These are phyloP conservation scores for Cheilosia urbana DNA, from an alignment of 2,888 invertebrate species.

Conservation along the genomic window DNA sequence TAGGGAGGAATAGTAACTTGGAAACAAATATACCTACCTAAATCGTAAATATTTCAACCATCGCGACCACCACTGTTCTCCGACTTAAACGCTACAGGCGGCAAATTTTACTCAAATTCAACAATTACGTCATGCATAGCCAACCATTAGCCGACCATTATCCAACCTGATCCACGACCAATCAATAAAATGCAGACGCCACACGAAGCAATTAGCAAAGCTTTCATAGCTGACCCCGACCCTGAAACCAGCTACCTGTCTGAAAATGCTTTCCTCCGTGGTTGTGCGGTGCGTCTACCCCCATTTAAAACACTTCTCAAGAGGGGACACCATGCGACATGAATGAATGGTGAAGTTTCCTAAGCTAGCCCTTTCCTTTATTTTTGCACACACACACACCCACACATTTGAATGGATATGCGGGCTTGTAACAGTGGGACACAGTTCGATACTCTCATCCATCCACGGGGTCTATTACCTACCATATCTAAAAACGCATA, in stretches of 20 bases:
- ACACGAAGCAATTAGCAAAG: background rate
- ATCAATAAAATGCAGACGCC: background rate
- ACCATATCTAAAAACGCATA: background rate
- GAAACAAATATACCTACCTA: too few species aligned
- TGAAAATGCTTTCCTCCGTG: background rate
- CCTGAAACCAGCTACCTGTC: constrained; percentile 1
- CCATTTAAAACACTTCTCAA: background rate
- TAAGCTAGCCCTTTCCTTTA: background rate
- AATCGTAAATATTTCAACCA: too few species aligned
- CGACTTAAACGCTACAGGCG: too few species aligned
- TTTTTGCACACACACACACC: background rate
- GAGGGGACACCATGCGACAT: background rate
- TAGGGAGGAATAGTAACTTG: too few species aligned
- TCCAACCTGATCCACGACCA: too few species aligned
- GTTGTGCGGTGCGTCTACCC: background rate
- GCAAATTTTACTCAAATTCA: too few species aligned
- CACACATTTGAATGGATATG: background rate
- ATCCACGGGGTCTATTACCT: background rate
- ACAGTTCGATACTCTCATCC: constrained; percentile 3
- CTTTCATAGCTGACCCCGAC: background rate
- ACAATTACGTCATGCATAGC: too few species aligned
- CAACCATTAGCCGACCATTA: too few species aligned
- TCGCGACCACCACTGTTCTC: too few species aligned
- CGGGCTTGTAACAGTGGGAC: background rate
- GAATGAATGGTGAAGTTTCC: constrained; percentile 3